Conservation (phyloP, 2,797 vertebrate genomes). For the Pseudomugil gertrudae region DNA sequence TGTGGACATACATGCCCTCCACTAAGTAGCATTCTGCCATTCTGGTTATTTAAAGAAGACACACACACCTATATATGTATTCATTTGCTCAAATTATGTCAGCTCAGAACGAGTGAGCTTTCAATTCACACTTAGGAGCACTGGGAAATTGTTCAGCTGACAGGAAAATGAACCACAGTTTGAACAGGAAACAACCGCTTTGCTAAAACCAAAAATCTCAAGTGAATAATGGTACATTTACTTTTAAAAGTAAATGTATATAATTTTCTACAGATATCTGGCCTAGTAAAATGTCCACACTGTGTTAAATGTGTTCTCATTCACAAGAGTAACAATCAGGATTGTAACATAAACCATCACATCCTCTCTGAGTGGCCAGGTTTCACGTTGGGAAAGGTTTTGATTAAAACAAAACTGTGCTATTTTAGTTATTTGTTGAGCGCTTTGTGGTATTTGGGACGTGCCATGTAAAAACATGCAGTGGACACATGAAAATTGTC, state of each 20-base stretch:
- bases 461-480: constrained; percentile 71
- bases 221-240: too few species aligned
- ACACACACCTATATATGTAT: too few species aligned
- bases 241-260: not conserved
- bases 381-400: constrained; percentile 55
- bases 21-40: too few species aligned
- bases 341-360: constrained; percentile 19
- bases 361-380: constrained; percentile 19
- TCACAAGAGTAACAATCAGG: constrained; percentile 14
- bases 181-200: constrained; percentile 57
- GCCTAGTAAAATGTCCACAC: constrained; percentile 3
- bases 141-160: constrained; percentile 46
- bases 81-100: too few species aligned
- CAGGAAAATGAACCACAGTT: too few species aligned
- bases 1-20: too few species aligned
- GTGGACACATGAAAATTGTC: constrained; percentile 57
- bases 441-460: constrained; percentile 62
- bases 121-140: constrained; percentile 15
- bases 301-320: not conserved
- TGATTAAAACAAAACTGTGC: constrained; percentile 49
- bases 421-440: constrained; percentile 74
- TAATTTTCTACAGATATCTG: constrained; percentile 2
- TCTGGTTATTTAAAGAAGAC: too few species aligned
- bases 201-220: constrained; percentile 29
- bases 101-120: not conserved